Base-by-base conservation (phyloP, 2,888 invertebrate species). In the Amblyteles armatorius region DNA sequence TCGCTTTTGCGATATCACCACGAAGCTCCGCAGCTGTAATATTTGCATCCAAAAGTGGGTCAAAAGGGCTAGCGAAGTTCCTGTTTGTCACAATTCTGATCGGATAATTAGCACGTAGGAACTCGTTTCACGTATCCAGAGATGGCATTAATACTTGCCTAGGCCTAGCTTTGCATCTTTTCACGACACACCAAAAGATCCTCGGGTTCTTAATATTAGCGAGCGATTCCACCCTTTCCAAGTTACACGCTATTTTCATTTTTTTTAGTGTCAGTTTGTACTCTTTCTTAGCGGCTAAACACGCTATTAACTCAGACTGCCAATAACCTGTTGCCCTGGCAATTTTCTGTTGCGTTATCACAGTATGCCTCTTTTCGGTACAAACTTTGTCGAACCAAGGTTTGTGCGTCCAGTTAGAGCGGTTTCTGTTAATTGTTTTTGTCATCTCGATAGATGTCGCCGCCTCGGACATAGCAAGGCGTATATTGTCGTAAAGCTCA, bases 11-110 rank as follows among this genome's bases (percentile, higher is more conserved):
- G 0, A 87, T 55, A 11, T 29, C 36, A 11, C n/a, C 11, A 7
- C 16, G 16, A 9, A 83, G 52, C 52, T 85, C 83, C 7, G 26
- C n/a, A 3, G n/a, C 16, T 7, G 78, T 80, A 2, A 83, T 73
- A 22, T 44, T 7, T 3, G 3, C 4, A 22, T 83, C 83, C 9
- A 83, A 19, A 0, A 29, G 9, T 0, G 79, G 69, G 19, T 80
- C 48, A 13, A 44, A 16, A 11, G 68, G 26, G 13, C 78, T 72
- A 4, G n/a, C 3, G 13, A 71, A 71, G 40, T 13, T 69, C 55
- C 33, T 26, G 16, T 22, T 5, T 13, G 6, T 44, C 29, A n/a
- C 26, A 0, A 13, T 33, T 83, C 78, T 79, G 5, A 44, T 40
- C 11, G 55, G 52, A 44, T 78, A 83, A 4, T 65, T 40, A 6